Conservation (phyloP, 2,797 vertebrate genomes). For the Coracias cyanogaster region DNA sequence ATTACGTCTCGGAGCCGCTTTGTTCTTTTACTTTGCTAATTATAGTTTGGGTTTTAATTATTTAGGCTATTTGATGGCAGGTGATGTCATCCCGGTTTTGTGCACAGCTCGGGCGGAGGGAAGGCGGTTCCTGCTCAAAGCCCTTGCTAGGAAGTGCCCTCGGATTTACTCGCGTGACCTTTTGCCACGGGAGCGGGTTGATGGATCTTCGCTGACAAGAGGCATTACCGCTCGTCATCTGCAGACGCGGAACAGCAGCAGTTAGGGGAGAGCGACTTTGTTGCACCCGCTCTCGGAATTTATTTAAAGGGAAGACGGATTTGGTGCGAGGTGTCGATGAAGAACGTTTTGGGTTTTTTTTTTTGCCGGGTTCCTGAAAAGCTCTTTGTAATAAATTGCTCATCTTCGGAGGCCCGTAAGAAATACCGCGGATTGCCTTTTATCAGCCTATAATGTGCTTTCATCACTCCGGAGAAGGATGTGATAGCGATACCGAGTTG, state of each 20-base stretch:
- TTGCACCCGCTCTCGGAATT: neutral
- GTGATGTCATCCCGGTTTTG: neutral
- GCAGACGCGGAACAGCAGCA: neutral
- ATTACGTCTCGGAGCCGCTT: neutral
- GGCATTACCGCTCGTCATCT: neutral
- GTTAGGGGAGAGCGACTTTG: constrained; percentile 1
- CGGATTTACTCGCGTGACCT: neutral
- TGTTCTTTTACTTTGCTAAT: constrained; percentile 28
- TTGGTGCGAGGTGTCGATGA: neutral
- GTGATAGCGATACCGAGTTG: constrained; percentile 41
- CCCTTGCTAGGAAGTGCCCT: neutral
- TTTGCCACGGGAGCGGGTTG: neutral
- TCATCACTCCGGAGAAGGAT: constrained; percentile 48
- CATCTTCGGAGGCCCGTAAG: constrained; percentile 56
- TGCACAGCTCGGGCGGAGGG: neutral
- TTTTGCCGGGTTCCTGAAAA: constrained; percentile 44
- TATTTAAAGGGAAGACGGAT: constrained; percentile 14
- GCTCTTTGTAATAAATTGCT: constrained; percentile 61
- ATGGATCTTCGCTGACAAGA: constrained; percentile 15
- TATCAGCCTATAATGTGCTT: constrained; percentile 60
- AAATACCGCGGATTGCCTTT: constrained; percentile 48
- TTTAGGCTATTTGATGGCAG: neutral
- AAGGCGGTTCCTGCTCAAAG: neutral
- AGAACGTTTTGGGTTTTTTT: neutral
- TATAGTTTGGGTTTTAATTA: neutral